Evolutionary conservation across 2,113 vertebrate genomes (phyloP).

Genomic region (Gobiocypris rarus): DNA sequence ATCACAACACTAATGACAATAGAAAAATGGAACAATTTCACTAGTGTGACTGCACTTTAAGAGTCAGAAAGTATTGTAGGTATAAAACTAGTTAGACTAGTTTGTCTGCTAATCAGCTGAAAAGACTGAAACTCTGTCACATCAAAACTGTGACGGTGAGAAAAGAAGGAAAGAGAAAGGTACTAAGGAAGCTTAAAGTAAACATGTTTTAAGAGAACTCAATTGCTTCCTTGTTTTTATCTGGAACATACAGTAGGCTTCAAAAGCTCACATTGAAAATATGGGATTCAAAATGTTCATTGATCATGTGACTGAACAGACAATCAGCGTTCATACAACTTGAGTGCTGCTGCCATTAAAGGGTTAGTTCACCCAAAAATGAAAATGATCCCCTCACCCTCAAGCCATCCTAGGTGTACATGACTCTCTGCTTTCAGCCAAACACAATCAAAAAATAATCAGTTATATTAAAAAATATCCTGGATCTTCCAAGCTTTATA

Average conservation of each 20-base stretch:
- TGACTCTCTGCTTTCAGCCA: no score
- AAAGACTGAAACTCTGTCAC: neutral
- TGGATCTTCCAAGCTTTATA: no score
- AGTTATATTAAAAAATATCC: no score
- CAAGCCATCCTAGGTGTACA: no score
- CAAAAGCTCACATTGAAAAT: neutral
- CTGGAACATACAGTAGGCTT: neutral
- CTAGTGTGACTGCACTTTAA: no score
- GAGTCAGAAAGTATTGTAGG: neutral
- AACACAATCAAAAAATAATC: no score
- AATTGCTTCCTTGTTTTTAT: neutral
- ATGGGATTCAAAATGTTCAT: neutral
- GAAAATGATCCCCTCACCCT: no score
- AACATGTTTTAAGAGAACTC: neutral
- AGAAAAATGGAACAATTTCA: no score
- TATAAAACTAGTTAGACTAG: constrained; percentile 17
- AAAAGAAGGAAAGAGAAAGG: neutral
- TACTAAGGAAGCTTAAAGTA: neutral
- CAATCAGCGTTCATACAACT: neutral
- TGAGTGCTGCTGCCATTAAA: neutral
- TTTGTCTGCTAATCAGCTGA: constrained; percentile 27
- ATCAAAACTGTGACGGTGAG: neutral
- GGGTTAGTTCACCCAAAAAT: no score
- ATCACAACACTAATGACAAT: no score
- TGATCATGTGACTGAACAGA: neutral